These are phyloP conservation scores for Peromyscus eremicus DNA, from an alignment of 2,797 vertebrate genomes.

Conservation along the genomic window DNA sequence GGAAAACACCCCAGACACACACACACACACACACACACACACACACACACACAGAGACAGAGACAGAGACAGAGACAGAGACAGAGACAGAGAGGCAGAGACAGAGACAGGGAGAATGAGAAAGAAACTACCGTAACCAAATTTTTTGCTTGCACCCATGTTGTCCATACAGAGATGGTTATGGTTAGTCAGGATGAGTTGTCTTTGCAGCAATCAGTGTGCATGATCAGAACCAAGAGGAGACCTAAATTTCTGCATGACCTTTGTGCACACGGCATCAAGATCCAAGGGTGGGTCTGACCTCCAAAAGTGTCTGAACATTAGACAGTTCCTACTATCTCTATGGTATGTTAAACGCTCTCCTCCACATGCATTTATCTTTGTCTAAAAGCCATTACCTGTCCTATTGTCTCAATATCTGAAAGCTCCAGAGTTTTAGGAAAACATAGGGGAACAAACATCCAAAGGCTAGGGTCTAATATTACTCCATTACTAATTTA, in stretches of 20 bases:
- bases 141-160: not conserved
- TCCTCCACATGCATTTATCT: not conserved
- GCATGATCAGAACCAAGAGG: not conserved
- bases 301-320: not conserved
- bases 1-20: not conserved
- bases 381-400: conserved; percentile 47
- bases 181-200: not conserved
- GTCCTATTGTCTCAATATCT: not conserved
- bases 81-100: not conserved
- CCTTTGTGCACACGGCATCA: not conserved
- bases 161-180: not conserved
- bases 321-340: not conserved
- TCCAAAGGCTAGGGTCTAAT: not conserved
- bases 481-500: conserved; percentile 33
- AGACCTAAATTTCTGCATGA: not conserved
- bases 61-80: not conserved
- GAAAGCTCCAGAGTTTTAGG: not conserved
- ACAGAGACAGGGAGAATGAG: not conserved
- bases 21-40: too few relatives aligned
- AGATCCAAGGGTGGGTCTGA: not conserved
- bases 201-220: not conserved
- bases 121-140: not conserved
- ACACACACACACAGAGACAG: not conserved
- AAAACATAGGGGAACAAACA: not conserved
- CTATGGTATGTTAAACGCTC: not conserved